phyloP scores from a whole-genome alignment of 2,888 invertebrate genomes.

The Calameuta filiformis region DNA sequence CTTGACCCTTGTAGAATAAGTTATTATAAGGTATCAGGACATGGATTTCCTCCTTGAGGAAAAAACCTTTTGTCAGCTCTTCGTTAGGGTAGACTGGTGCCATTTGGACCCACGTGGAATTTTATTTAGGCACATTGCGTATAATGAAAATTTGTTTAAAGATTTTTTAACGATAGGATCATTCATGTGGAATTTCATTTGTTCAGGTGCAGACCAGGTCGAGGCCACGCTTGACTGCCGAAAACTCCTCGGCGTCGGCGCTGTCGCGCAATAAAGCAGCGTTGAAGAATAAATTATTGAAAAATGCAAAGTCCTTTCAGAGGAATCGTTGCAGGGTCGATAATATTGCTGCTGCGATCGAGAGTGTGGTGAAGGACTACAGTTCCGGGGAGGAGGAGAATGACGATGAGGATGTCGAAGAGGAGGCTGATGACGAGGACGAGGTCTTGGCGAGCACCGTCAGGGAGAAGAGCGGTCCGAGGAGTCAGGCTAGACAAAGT shows the following conservation, averaged over 20 bases:
- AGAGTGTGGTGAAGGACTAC: constrained; percentile 46
- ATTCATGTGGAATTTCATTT: constrained; percentile 7
- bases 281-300: constrained; percentile 57
- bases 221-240: constrained; percentile 44
- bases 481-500: constrained; percentile 1
- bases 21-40: not conserved
- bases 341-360: constrained; percentile 55
- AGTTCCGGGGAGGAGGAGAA: constrained; percentile 20
- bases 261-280: constrained; percentile 51
- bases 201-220: constrained; percentile 56
- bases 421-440: constrained; percentile 17
- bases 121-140: not conserved
- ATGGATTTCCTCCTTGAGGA: not conserved
- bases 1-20: not conserved
- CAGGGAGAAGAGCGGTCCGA: not conserved
- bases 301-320: constrained; percentile 61
- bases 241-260: constrained; percentile 41
- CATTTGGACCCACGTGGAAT: not conserved
- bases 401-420: constrained; percentile 17
- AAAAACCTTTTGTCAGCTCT: not conserved
- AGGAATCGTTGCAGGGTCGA: constrained; percentile 54
- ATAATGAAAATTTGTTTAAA: too few relatives aligned
- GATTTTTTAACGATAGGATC: not conserved
- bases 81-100: not conserved
- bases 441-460: not conserved